Base-by-base conservation (phyloP, 2,797 vertebrate species). In the Adelosebastes latens region DNA sequence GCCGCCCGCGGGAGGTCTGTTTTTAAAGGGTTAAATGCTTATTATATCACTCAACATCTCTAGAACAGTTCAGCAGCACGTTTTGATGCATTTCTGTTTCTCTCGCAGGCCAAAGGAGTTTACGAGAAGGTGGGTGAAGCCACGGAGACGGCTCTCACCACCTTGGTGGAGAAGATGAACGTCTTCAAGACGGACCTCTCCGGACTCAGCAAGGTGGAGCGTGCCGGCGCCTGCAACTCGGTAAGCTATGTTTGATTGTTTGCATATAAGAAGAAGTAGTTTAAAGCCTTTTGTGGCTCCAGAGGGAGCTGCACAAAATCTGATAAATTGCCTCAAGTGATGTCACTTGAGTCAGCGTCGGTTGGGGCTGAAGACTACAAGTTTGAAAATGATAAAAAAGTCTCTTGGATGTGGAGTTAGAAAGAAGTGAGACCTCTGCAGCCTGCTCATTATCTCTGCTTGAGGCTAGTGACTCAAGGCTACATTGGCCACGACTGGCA, bases 81-180 rank as follows among this genome's bases (percentile, higher is more conserved):
- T 78, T 46, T 58, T 22, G 6, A 73, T 72, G 13, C 39, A 6
- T 55, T 32, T 76, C 36, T 83, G 16, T 64, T 64, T 64, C 71
- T 79, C 63, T 68, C n/a, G 0, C 75, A 97, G 96, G 83, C 87
- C 79, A 97, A 96, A 91, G 96, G 96, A 2, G 93, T 96, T 46
- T 96, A 96, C 6, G 96, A 97, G 94, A 97, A 97, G 92, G 96
- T 97, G 81, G 96, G 96, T 1, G 96, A 97, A 80, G 96, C 96
- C 82, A 97, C 96, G 1, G 96, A 97, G 86, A 97, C 96, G 0
- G 96, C 96, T 25, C 95, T 97, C 80, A 96, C 94, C 69, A 96
- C 96, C 32, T 75, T 96, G 92, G 96, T 96, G 89, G 96, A 97
- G 92, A 97, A 97, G 92, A 97, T 97, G 96, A 97, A 97, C 27